These are phyloP conservation scores for Neodontobutis hainanensis DNA, from an alignment of 2,113 vertebrate genomes.

Conservation along the genomic window DNA sequence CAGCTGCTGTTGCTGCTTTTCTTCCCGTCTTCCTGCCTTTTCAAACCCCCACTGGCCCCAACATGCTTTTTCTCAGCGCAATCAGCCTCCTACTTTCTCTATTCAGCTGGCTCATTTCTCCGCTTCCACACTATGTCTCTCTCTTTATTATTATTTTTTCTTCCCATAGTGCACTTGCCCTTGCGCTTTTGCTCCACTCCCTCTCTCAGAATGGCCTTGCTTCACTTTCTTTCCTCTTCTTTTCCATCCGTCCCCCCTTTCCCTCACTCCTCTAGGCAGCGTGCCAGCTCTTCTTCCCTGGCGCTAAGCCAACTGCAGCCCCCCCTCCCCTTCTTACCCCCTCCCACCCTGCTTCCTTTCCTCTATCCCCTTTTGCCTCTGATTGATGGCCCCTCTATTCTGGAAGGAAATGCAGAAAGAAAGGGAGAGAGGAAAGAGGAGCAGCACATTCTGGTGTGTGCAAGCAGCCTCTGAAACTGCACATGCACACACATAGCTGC, in stretches of 20 bases:
- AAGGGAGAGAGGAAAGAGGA: conserved; percentile 22
- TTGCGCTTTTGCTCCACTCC: conserved; percentile 61
- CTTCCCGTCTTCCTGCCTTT: conserved; percentile 30
- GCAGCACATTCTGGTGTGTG: conserved; percentile 35
- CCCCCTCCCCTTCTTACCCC: conserved; percentile 27
- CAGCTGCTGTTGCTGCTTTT: conserved; percentile 58
- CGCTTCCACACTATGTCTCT: conserved; percentile 43
- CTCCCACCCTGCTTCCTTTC: conserved; percentile 24
- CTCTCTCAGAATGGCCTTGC: conserved; percentile 40
- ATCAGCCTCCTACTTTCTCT: conserved; percentile 49
- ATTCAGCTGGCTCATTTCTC: conserved; percentile 51
- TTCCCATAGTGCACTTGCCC: conserved; percentile 59
- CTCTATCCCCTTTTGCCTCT: conserved; percentile 66
- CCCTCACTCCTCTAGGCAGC: conserved; percentile 64
- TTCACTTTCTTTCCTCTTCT: conserved; percentile 49
- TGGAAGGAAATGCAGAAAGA: conserved; percentile 66
- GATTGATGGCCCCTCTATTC: conserved; percentile 81
- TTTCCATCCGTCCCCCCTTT: conserved; percentile 24
- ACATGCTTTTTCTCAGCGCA: conserved; percentile 28
- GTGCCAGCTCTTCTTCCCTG: conserved; percentile 73
- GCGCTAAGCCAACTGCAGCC: conserved; percentile 62
- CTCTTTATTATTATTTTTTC: conserved; percentile 30
- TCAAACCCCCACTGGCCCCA: conserved; percentile 14
- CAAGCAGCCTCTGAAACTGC: conserved; percentile 11
- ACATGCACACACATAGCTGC: conserved; percentile 17